Evolutionary conservation across 2,888 invertebrate species (phyloP), one percentile per base, ranked within the genome.

Genomic region (Unio pictorum): DNA sequence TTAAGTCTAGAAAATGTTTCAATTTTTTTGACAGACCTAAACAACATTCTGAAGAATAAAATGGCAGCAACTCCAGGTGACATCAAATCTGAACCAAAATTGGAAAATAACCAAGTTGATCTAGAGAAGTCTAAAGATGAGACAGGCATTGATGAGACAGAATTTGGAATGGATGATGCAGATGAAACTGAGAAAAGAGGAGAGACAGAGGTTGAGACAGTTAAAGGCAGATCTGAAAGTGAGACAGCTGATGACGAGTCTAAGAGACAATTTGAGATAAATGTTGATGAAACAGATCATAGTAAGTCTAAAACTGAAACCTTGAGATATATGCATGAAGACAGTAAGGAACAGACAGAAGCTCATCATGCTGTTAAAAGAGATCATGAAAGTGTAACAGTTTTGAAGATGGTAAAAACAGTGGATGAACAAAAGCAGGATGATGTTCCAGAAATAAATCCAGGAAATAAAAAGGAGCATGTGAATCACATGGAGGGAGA

Each of bases 101-200:
- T 45, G 45, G 45, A 45, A 45, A 45, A 45, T 45, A 45, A 45
- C 45, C 45, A 45, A 45, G 45, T 11, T 45, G 45, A 45, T 11
- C 45, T 11, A 11, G 45, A 11, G 11, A 45, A 45, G 45, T 0
- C 45, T 45, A 45, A 3, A 61, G 66, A 61, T 34, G 64, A 66
- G 11, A 55, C 54, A 18, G 55, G 66, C 7, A 63, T 68, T 17
- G 73, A 73, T 68, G 73, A 70, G 26, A 73, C 70, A 55, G 73
- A 73, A 62, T 45, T 70, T 61, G 64, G 54, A 28, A 59, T 58
- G 17, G 23, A 55, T 17, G 60, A 66, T 56, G 63, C 45, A 8
- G 66, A 72, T 18, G 66, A 68, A 17, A 61, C 69, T 28, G 65
- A 68, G 28, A 61, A 26, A 7, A 60, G 28, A 45, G 67, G 63